Conservation (phyloP, 2,113 vertebrate species). For the chimpanzee (Pan troglodytes) region NHGRI_mPanTro3-v2.1_pri NC_072421.2:33987001-33987500, state of each 20-base stretch:
- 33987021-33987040: neutral
- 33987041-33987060: neutral
- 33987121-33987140: neutral
- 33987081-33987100: neutral
- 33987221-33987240: neutral
- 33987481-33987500: neutral
- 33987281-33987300: neutral
- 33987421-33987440: conserved; percentile 4
- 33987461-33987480: neutral
- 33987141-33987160: neutral
- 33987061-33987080: neutral
- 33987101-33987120: neutral
- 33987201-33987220: neutral
- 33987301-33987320: neutral
- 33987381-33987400: neutral
- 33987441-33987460: neutral
- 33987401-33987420: neutral
- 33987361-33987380: conserved; percentile 22
- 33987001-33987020: neutral
- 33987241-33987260: neutral
- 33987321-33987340: neutral
- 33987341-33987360: neutral
- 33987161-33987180: neutral
- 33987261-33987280: neutral
- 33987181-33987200: neutral